Conservation (phyloP, 2,888 invertebrate species). For the Notodonta dromedarius region DNA sequence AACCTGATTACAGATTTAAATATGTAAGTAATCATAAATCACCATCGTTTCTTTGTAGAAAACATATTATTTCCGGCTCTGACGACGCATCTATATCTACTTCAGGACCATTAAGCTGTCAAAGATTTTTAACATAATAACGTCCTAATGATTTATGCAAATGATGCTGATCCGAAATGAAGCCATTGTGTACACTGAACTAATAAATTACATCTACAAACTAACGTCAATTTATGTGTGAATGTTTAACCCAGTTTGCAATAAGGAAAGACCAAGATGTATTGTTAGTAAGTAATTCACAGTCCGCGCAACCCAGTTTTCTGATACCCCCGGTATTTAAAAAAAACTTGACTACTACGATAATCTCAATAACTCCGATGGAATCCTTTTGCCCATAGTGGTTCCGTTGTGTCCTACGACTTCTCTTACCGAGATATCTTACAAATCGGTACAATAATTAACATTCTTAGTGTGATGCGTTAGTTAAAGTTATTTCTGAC, state of each 20-base stretch:
- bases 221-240: conserved; percentile 5
- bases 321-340: background rate
- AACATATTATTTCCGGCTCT: conserved; percentile 5
- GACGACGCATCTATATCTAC: conserved; percentile 1
- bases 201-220: conserved; percentile 3
- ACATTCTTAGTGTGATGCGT: conserved; percentile 51
- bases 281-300: background rate
- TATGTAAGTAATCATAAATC: conserved; percentile 1
- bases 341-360: background rate
- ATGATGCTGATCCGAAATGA: background rate
- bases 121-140: conserved; percentile 9
- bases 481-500: conserved; percentile 48
- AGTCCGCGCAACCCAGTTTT: background rate
- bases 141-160: conserved; percentile 4
- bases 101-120: conserved; percentile 9
- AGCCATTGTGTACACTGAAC: conserved; percentile 1
- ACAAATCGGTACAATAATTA: conserved; percentile 41
- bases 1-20: background rate
- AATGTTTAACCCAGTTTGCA: conserved; percentile 4
- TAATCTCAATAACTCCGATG: no score
- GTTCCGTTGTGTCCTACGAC: background rate
- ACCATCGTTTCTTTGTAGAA: background rate
- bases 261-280: conserved; percentile 4
- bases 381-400: background rate
- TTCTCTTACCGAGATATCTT: conserved; percentile 11